Conservation (phyloP, 64 coral and sea anemone genomes). For the Orbicella faveolata region DNA sequence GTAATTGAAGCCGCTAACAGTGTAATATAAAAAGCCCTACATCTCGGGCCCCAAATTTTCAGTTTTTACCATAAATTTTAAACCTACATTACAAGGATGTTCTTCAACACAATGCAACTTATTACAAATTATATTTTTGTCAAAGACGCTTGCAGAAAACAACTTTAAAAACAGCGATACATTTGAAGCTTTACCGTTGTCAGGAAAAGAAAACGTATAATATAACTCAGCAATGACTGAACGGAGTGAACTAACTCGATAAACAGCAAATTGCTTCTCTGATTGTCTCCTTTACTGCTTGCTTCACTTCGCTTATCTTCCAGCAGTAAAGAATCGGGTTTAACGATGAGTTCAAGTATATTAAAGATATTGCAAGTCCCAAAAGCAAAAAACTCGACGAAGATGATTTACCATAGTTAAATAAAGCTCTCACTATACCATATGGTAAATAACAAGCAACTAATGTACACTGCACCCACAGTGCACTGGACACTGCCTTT, state of each 20-base stretch:
- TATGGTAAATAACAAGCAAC: neutral
- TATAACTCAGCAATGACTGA: neutral
- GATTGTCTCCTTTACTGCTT: slow-evolving; percentile 1
- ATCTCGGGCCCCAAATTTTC: too few relatives aligned
- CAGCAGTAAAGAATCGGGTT: slow-evolving; percentile 9
- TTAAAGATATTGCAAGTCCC: neutral
- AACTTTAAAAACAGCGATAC: too few relatives aligned
- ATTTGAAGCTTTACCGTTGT: too few relatives aligned
- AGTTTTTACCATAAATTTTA: too few relatives aligned
- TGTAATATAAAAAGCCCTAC: too few relatives aligned
- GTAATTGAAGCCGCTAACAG: too few relatives aligned
- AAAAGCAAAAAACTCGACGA: neutral
- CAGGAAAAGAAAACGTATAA: neutral
- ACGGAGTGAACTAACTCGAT: neutral
- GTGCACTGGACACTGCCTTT: neutral
- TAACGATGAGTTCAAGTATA: neutral
- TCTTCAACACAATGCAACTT: too few relatives aligned
- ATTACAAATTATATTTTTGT: too few relatives aligned
- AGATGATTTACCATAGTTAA: neutral
- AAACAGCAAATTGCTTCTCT: neutral
- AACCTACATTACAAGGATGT: too few relatives aligned
- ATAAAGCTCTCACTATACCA: neutral
- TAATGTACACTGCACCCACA: neutral
- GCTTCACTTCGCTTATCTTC: neutral
- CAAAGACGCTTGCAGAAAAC: too few relatives aligned